Evolutionary conservation across 2,797 vertebrate species (phyloP), one percentile per base, ranked within the genome.

Genomic region (Sebastes ruberrimus): DNA sequence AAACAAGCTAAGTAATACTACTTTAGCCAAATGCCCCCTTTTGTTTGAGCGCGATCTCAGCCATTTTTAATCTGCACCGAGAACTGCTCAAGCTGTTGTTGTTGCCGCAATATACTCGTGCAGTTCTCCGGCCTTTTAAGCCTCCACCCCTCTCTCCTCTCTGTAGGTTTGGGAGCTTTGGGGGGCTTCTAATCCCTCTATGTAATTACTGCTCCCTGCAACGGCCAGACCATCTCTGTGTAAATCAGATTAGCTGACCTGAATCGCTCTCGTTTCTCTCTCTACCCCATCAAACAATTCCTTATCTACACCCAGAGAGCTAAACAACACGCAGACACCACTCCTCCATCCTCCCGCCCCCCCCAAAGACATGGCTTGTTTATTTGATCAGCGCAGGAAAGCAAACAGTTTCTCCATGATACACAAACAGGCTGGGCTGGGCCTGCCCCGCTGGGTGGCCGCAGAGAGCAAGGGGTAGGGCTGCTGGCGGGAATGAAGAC

Each of bases 151-250:
- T 91, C 90, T 87, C 87, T 83, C 87, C 82, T 87, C 86, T 88
- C 84, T 74, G 86, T 84, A 89, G 88, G 90, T 85, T 86, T 46
- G 80, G 87, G 72, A 88, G 84, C 82, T 82, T 74, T 83, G 80
- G 81, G 81, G 81, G 78, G 92, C 81, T 91, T 88, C 93, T 97
- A 96, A 97, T 97, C 96, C 96, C 91, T 94, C 95, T 91, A 89
- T 95, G 96, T 97, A 97, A 97, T 96, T 96, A 96, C 94, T 87
- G 95, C 92, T 96, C 95, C 95, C 96, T 91, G 93, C 94, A 92
- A 95, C 92, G 94, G 91, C 91, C 89, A 93, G 94, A 84, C 94
- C 95, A 85, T 93, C 95, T 95, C 92, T 83, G 93, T 91, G 94
- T 91, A 93, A 95, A 96, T 95, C 96, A 95, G 96, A 97, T 97